Conservation (phyloP, 2,888 invertebrate genomes). For the Crocallis elinguaria region DNA sequence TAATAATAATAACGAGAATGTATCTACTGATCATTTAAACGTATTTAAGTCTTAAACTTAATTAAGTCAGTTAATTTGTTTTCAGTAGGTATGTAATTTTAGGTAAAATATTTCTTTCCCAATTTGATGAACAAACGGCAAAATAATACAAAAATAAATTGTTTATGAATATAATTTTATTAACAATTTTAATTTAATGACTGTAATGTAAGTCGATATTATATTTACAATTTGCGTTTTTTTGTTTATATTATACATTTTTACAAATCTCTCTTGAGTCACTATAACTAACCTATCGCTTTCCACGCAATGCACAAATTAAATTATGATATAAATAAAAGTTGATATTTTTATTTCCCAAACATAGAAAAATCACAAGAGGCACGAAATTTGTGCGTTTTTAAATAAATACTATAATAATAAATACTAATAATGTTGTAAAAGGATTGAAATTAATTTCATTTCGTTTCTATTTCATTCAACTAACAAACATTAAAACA, state of each 20-base stretch:
- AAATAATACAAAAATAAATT: conserved; percentile 68
- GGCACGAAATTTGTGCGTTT: conserved; percentile 18
- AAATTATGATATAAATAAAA: conserved; percentile 41
- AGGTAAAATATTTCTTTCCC: not conserved
- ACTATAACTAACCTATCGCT: conserved; percentile 34
- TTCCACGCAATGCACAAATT: conserved; percentile 44
- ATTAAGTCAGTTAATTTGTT: too few species aligned
- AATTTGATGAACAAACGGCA: not conserved
- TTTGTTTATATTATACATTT: conserved; percentile 77
- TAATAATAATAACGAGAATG: too few species aligned
- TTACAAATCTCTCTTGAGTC: conserved; percentile 72
- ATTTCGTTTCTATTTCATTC: not conserved
- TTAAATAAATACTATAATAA: conserved; percentile 11
- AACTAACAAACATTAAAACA: not conserved
- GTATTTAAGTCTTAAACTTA: too few species aligned
- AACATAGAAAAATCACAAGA: conserved; percentile 10
- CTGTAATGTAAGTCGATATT: conserved; percentile 82
- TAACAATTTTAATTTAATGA: conserved; percentile 85
- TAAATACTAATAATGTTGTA: conserved; percentile 23
- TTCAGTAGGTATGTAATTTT: too few species aligned
- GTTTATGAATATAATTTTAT: conserved; percentile 85
- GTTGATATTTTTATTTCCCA: conserved; percentile 11
- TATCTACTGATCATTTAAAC: too few species aligned
- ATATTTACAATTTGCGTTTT: conserved; percentile 80
- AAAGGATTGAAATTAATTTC: conserved; percentile 1